Percentiles rank a stretch among this genome's conserved stretches.
Conservation (phyloP, 2,113 vertebrate species). For the Murina feae region DNA sequence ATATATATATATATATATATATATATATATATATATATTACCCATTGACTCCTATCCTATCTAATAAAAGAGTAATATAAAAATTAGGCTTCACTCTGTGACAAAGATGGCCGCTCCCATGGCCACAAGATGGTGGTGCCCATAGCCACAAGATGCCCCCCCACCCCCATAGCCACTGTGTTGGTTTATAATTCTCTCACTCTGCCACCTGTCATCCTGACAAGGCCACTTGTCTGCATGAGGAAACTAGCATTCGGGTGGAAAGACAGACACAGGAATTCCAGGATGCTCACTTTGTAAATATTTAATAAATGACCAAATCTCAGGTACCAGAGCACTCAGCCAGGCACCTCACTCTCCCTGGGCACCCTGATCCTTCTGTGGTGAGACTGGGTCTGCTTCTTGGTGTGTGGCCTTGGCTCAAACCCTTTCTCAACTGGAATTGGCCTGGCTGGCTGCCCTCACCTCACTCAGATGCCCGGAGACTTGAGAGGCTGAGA, state of each 20-base stretch:
- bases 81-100: no score
- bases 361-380: background rate
- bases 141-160: no score
- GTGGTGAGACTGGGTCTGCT: background rate
- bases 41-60: background rate
- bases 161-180: no score
- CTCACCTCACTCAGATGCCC: background rate
- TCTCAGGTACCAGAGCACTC: background rate
- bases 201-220: background rate
- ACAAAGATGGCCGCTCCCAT: no score
- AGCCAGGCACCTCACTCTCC: background rate
- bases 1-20: no score
- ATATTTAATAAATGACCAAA: constrained; percentile 46
- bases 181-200: background rate
- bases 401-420: background rate
- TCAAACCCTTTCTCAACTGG: background rate
- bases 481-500: background rate
- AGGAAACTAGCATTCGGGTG: background rate
- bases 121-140: no score
- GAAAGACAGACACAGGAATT: background rate
- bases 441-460: background rate
- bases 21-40: background rate
- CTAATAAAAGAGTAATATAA: no score
- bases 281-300: background rate
- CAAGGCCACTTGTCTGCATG: background rate